A percentile compares a stretch with the other conserved stretches of the same genome.
Conservation (phyloP, 1,140 invertebrate genomes). For the Caenorhabditis latens region DNA sequence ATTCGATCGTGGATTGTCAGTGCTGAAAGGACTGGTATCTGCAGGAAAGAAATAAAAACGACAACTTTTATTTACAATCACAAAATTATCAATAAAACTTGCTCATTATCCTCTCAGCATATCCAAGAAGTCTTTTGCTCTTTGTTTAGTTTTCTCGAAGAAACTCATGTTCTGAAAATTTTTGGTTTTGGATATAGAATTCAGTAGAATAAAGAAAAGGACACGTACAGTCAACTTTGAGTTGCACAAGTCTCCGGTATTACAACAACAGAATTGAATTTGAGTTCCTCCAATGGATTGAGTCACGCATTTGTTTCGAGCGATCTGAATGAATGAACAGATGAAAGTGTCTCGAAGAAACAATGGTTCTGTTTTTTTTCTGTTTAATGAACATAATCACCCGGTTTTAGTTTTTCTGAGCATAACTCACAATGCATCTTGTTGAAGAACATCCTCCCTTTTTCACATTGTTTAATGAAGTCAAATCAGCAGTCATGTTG, state of each 20-base stretch:
- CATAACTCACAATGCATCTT: conserved; percentile 37
- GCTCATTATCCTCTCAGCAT: conserved; percentile 13
- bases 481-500: conserved; percentile 49
- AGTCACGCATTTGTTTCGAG: conserved; percentile 52
- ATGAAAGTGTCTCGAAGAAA: too few relatives aligned
- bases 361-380: too few relatives aligned
- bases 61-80: background rate
- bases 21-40: conserved; percentile 34
- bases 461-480: conserved; percentile 39
- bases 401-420: background rate
- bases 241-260: conserved; percentile 53
- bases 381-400: background rate
- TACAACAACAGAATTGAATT: conserved; percentile 54
- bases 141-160: conserved; percentile 32
- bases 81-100: background rate
- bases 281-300: conserved; percentile 43
- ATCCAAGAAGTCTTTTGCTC: conserved; percentile 31
- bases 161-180: conserved; percentile 34
- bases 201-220: background rate
- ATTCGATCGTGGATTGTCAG: conserved; percentile 38
- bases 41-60: conserved; percentile 23
- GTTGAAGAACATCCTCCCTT: conserved; percentile 56
- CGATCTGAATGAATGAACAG: conserved; percentile 42
- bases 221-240: conserved; percentile 43
- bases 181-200: background rate